phyloP scores from a whole-genome alignment of 2,888 invertebrate genomes.

The Melinaea marsaeus region DNA sequence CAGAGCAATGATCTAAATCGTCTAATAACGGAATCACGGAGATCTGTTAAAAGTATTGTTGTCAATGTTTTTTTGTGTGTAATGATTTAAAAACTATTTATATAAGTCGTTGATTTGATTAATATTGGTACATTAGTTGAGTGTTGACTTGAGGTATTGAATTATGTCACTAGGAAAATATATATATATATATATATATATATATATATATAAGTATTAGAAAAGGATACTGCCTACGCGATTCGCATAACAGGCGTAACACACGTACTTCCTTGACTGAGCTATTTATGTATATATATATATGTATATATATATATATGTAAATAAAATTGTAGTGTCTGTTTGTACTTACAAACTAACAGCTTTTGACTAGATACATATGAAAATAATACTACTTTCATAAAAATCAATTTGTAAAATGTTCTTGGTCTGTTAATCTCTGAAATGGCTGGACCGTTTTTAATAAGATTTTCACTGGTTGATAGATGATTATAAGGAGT shows the following conservation, averaged over 20 bases:
- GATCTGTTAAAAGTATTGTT: conserved; percentile 36
- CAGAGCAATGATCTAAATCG: conserved; percentile 53
- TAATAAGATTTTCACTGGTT: too few relatives aligned
- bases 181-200: conserved; percentile 14
- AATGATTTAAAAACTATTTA: not conserved
- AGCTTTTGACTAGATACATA: too few relatives aligned
- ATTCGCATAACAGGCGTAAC: conserved; percentile 28
- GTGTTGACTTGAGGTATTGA: conserved; percentile 15
- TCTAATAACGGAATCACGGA: conserved; percentile 54
- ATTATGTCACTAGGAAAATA: conserved; percentile 38
- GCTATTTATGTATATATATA: conserved; percentile 18
- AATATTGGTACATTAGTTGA: too few relatives aligned
- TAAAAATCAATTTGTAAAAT: too few relatives aligned
- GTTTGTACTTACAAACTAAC: too few relatives aligned
- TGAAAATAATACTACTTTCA: too few relatives aligned
- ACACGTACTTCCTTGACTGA: conserved; percentile 34
- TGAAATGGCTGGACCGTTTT: too few relatives aligned
- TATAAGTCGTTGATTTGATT: too few relatives aligned
- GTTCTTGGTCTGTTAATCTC: too few relatives aligned
- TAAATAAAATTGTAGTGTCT: too few relatives aligned
- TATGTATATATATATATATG: conserved; percentile 8
- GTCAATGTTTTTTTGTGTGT: conserved; percentile 27
- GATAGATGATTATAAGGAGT: too few relatives aligned
- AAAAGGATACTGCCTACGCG: conserved; percentile 34
- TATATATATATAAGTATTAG: conserved; percentile 20